Conservation (phyloP, 2,113 vertebrate genomes). For the Carettochelys insculpta region DNA sequence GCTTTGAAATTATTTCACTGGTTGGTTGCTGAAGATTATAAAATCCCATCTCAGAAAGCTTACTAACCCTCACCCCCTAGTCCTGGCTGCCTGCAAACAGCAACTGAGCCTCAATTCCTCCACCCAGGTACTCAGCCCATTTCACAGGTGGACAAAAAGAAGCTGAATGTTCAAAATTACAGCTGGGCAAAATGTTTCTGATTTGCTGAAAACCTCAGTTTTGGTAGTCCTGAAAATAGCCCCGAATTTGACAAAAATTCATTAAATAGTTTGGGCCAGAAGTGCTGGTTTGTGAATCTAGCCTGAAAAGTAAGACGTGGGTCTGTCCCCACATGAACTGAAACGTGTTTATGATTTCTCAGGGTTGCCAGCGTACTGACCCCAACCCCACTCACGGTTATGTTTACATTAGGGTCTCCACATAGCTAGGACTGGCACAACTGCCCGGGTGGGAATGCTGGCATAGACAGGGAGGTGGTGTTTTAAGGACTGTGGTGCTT, state of each 20-base stretch:
- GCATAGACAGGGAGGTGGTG: background rate
- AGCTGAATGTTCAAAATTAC: background rate
- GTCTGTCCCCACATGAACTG: background rate
- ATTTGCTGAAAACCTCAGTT: background rate
- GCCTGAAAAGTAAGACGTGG: no score
- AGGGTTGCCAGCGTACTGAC: background rate
- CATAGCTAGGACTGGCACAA: background rate
- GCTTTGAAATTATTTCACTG: no score
- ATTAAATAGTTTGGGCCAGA: background rate
- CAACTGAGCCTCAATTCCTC: background rate
- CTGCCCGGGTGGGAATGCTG: background rate
- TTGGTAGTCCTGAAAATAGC: background rate
- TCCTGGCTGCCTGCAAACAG: no score
- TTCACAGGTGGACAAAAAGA: background rate
- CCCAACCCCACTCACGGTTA: background rate
- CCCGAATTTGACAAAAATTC: background rate
- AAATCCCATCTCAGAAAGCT: no score
- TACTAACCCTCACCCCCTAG: no score
- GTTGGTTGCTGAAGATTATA: no score
- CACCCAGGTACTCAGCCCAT: background rate
- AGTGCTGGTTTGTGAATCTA: no score
- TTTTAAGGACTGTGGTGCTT: background rate
- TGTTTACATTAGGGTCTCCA: background rate
- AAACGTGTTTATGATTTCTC: background rate
- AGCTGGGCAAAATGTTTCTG: background rate